Evolutionary conservation across 2,888 invertebrate species (phyloP), one percentile per base, ranked within the genome.

Genomic region (Quadriops clusia): DNA sequence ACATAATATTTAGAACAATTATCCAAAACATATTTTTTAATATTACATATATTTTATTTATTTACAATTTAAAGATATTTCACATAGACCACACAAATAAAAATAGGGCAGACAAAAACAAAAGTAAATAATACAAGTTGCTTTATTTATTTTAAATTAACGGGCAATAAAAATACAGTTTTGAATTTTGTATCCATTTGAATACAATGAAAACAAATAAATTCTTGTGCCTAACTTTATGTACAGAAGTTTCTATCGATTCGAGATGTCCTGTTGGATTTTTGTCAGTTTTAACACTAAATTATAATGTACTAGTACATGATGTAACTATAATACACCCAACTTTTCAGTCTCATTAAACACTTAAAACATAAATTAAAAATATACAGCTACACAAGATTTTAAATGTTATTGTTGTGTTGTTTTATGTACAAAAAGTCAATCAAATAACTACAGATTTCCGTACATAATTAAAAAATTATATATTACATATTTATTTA

Each of bases 141-240:
- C 39, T 40, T 42, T 41, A 40, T 40, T n/a, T n/a, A n/a, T n/a
- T n/a, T n/a, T 44, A 24, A 45, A 44, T 49, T 45, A 47, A 49
- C 42, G 42, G 38, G 43, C 43, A 46, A 49, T 46, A 50, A 51
- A 50, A 51, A 48, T 51, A 51, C 51, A 50, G 45, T 42, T 42
- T 43, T 44, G 39, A 38, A 40, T 40, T 44, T 42, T 42, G 28
- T 42, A 46, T 43, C 45, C 41, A 46, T 45, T 46, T 37, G 46
- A 45, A 47, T 43, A 47, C 43, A 43, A 38, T 22, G 28, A 35
- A 40, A 38, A 23, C 36, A 38, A 38, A 32, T 33, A 30, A 31
- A 27, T 32, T 17, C 17, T 23, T 28, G 29, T 38, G 26, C 34
- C 34, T 32, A 37, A 32, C 23, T 33, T 17, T 32, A 30, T 32